Conservation (phyloP, 92 coral and sea anemone genomes). For the Paramuricea clavata region DNA sequence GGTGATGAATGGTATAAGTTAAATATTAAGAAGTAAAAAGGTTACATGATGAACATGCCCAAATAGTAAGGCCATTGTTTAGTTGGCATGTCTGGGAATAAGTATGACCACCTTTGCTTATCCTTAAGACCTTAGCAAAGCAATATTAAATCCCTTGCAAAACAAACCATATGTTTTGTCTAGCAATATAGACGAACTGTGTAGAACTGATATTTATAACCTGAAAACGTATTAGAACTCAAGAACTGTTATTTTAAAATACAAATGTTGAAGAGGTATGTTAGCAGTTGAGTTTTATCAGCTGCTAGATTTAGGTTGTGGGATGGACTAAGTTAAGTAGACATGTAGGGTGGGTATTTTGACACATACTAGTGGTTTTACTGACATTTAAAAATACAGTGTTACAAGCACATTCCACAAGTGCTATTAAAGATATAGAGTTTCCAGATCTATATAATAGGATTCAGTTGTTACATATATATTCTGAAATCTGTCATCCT, state of each 20-base stretch:
- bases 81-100: neutral
- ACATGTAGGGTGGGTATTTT: neutral
- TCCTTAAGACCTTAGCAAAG: slow-evolving; percentile 17
- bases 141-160: neutral
- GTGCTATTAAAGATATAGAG: neutral
- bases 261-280: neutral
- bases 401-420: slow-evolving; percentile 14
- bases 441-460: slow-evolving; percentile 1
- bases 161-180: slow-evolving; percentile 13
- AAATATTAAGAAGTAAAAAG: slow-evolving; percentile 40
- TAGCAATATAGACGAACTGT: neutral
- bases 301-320: neutral
- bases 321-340: neutral
- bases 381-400: neutral
- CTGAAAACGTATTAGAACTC: neutral
- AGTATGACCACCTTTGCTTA: neutral
- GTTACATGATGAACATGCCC: slow-evolving; percentile 12
- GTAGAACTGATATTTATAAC: neutral
- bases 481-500: neutral
- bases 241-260: neutral
- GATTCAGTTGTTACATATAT: slow-evolving; percentile 11
- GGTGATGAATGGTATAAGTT: slow-evolving; percentile 92
- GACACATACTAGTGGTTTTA: slow-evolving; percentile 3
- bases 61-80: neutral
- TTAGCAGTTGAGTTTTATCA: slow-evolving; percentile 5